Evolutionary conservation across 2,797 vertebrate species (phyloP).

Genomic region (Notolabrus celidotus): DNA sequence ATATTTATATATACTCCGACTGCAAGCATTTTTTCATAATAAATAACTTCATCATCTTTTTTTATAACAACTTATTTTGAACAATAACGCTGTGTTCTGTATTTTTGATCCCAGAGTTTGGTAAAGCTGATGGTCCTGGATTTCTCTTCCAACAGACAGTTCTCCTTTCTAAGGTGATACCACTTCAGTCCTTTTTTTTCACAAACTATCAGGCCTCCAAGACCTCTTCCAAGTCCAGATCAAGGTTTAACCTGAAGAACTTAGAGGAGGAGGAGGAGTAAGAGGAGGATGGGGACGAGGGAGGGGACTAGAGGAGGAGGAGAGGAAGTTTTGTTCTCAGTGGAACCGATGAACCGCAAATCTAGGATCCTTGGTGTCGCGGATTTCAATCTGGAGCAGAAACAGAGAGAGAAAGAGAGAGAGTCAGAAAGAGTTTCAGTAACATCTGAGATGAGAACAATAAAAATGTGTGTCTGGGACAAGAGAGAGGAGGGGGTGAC

Average conservation of each 20-base stretch:
- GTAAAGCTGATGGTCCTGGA: slow-evolving; percentile 63
- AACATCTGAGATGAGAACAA: neutral
- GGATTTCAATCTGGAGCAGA: slow-evolving; percentile 78
- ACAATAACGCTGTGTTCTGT: slow-evolving; percentile 35
- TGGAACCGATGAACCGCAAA: slow-evolving; percentile 76
- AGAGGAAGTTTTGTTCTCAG: slow-evolving; percentile 49
- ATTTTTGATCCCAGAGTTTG: slow-evolving; percentile 73
- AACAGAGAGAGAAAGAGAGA: slow-evolving; percentile 36
- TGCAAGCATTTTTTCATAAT: slow-evolving; percentile 54
- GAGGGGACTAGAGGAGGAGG: slow-evolving; percentile 1
- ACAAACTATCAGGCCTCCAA: slow-evolving; percentile 59
- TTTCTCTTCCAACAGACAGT: no score
- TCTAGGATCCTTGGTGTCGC: slow-evolving; percentile 72
- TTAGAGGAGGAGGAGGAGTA: slow-evolving; percentile 3
- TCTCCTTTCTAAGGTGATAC: slow-evolving; percentile 40
- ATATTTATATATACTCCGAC: slow-evolving; percentile 60
- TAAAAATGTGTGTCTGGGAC: neutral
- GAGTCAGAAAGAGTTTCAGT: neutral
- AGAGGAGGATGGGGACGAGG: neutral
- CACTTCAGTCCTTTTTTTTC: slow-evolving; percentile 64
- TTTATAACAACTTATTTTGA: no score
- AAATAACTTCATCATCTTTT: slow-evolving; percentile 46
- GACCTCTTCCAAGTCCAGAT: slow-evolving; percentile 51
- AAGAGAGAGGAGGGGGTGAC: neutral
- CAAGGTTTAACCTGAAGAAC: slow-evolving; percentile 66